A percentile compares a stretch with the other conserved stretches of the same genome.
These are phyloP conservation scores for Acropora tenuis DNA, from an alignment of 64 coral and sea anemone genomes.

Conservation along the genomic window DNA sequence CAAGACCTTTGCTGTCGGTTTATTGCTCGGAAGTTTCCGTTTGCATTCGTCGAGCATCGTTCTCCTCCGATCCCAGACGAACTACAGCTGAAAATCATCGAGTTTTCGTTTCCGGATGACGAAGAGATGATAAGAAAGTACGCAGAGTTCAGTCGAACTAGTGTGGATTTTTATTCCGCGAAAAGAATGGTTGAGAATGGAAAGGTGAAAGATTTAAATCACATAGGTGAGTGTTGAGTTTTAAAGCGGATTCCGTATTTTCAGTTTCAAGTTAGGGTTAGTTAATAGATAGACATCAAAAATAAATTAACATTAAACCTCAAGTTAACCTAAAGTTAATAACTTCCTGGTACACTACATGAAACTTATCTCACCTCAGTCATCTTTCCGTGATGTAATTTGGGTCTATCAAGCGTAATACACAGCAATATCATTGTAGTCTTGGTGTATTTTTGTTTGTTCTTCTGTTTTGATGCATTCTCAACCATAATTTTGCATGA, in stretches of 20 bases:
- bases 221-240: slow-evolving; percentile 82
- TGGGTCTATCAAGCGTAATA: too few relatives aligned
- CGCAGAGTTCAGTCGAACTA: slow-evolving; percentile 63
- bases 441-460: too few relatives aligned
- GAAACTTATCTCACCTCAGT: too few relatives aligned
- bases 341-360: too few relatives aligned
- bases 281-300: too few relatives aligned
- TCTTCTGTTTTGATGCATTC: too few relatives aligned
- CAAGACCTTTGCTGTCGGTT: slow-evolving; percentile 76
- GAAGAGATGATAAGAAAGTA: slow-evolving; percentile 83
- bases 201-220: slow-evolving; percentile 75
- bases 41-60: slow-evolving; percentile 87
- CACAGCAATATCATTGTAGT: too few relatives aligned
- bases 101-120: slow-evolving; percentile 84
- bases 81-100: slow-evolving; percentile 86
- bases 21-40: slow-evolving; percentile 86
- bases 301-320: too few relatives aligned
- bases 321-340: too few relatives aligned
- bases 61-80: slow-evolving; percentile 90
- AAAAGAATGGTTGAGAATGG: slow-evolving; percentile 45
- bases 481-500: too few relatives aligned
- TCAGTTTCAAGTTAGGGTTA: background rate
- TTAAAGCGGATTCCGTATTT: background rate
- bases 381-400: too few relatives aligned
- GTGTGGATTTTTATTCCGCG: slow-evolving; percentile 28